Evolutionary conservation across 35 echinoderm and acorn worm species (phyloP), one percentile per base, ranked within the genome.

Genomic region (Hemicentrotus pulcherrimus): DNA sequence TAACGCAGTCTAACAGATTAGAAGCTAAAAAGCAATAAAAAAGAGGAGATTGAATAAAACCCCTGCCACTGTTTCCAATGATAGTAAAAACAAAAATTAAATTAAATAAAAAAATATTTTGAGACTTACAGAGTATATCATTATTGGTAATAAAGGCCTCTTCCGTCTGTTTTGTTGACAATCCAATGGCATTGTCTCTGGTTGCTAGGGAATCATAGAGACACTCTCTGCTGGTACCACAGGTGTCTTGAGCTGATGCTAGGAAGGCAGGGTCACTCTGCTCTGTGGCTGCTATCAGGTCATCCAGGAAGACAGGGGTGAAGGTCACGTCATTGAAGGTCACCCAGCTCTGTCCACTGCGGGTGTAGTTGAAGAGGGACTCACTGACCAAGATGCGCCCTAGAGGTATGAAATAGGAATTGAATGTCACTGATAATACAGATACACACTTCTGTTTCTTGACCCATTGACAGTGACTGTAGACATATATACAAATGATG

Each of bases 201-300:
- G 96, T 96, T 28, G 96, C 96, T 88, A 99, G 55, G 12, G 95
- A 88, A 47, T 99, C 98, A 92, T 91, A 99, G 6, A 96, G 41
- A 86, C 98, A 99, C 95, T 99, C 94, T 61, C 48, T 94, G 71
- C 97, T 96, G 28, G 19, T 60, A 3, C 86, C 97, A 90, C 98
- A 99, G 4, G 47, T 95, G 9, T 46, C 22, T 15, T 58, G 88
- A 11, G 95, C 95, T 16, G 86, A 16, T 13, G 47, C 15, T 7
- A 95, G 92, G 22, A 97, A 91, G 6, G 71, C 12, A 19, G 85
- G 28, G 58, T 98, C 87, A 24, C 71, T 92, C 47, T 15, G 41
- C 47, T 46, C 91, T 24, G 91, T 92, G 19, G 28, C 70, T 3
- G 19, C 31, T 10, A 95, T 95, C 18, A 99, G 78, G 14, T 97